Evolutionary conservation across 2,888 invertebrate genomes (phyloP), one percentile per base, ranked within the genome.

Genomic region (Schrankia costaestrigalis): DNA sequence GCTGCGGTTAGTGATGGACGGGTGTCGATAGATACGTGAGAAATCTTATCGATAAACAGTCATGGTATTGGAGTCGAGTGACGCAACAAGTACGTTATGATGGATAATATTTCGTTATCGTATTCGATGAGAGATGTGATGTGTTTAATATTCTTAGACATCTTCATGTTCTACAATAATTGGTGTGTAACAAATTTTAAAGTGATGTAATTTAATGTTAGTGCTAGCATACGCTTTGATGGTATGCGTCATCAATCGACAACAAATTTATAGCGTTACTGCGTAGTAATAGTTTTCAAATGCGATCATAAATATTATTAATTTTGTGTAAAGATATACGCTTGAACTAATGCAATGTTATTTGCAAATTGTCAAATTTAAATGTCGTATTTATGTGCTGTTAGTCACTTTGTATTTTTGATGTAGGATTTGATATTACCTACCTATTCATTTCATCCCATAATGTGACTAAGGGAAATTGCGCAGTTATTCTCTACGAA

Each of bases 1-100:
- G 83, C 73, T 74, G 69, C 50, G 57, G 45, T 38, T 53, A 68
- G 58, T 71, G 68, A 59, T 60, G 64, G 38, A 55, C 46, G 31
- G 34, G 33, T 41, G 56, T 71, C 71, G 73, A 71, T 71, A 50
- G 44, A 40, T 36, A 53, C 42, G 47, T 56, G 56, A 43, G 56
- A 55, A 57, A 47, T 55, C 36, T 57, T 63, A 49, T 63, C 63
- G 71, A 69, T 64, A 44, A 44, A 28, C 12, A 27, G 14, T 25
- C 24, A 35, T 39, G 18, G 26, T 38, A 39, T 46, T 46, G n/a
- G n/a, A 33, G 39, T 41, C 32, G 27, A 29, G 46, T 37, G 33
- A 41, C 25, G 26, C 10, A 41, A 42, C 29, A 22, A 41, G 42
- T 26, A 26, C 41, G 21, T 26, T 31, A 43, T 60, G 51, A 60